Evolutionary conservation across 2,797 vertebrate species (phyloP), one percentile per base, ranked within the genome.

Genomic region (Micromesistius poutassou): DNA sequence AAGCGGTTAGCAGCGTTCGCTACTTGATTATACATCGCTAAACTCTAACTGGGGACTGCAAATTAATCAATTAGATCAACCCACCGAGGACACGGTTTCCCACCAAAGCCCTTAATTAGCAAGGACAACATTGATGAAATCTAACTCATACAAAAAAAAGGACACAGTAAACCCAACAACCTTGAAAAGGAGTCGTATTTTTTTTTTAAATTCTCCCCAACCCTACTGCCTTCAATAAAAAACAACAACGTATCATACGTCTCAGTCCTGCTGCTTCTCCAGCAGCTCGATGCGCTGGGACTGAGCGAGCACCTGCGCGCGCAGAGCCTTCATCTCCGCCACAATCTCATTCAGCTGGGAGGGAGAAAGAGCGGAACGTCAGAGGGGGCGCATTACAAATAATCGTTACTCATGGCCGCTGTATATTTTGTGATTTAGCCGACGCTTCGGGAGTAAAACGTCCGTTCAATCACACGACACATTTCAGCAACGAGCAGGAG

Each of bases 221-320:
- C n/a, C 25, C 25, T 28, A 28, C 62, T 28, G 25, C 55, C 74
- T 77, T 19, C 80, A 86, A 78, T 80, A 76, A 72, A 74, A 71
- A 84, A 55, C 80, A 74, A 80, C 36, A 35, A 35, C 33, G 33
- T 35, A 86, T 95, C 96, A 97, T 22, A 95, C 95, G 0, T 98
- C 96, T 0, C 96, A 96, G 0, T 97, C 96, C 86, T 97, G 91
- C 91, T 97, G 96, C 82, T 95, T 93, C 91, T 98, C 97, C 84
- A 98, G 94, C 73, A 94, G 79, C 82, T 95, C 88, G 1, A 97
- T 97, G 46, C 97, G 94, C 89, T 96, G 95, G 46, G 94, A 96
- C 88, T 97, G 97, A 72, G 96, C 96, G 13, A 94, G 92, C 42
- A 98, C 96, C 16, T 96, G 91, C 0, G 91, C 89, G 0, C 95